phyloP scores from a whole-genome alignment of 2,797 vertebrate genomes.

The Bryconaethiops microstoma region DNA sequence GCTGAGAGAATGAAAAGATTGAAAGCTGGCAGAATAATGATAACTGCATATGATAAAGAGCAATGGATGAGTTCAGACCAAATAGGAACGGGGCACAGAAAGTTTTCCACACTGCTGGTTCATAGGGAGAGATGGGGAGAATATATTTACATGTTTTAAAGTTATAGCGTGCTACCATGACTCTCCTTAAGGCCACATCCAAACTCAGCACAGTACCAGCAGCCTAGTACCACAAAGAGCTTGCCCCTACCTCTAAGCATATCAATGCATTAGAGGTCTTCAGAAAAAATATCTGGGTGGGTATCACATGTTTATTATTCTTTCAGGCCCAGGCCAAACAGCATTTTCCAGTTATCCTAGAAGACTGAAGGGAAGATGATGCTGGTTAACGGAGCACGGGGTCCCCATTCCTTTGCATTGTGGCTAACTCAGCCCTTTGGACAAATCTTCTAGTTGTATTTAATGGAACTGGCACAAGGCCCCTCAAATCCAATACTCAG shows the following conservation, averaged over 20 bases:
- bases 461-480: conserved; percentile 87
- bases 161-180: conserved; percentile 19
- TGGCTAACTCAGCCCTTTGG: conserved; percentile 75
- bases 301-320: conserved; percentile 36
- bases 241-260: conserved; percentile 20
- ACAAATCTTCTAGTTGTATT: conserved; percentile 77
- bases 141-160: conserved; percentile 44
- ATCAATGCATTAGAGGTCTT: conserved; percentile 25
- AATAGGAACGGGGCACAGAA: conserved; percentile 18
- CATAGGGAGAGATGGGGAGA: conserved; percentile 5
- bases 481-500: conserved; percentile 74
- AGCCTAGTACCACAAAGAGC: conserved; percentile 6
- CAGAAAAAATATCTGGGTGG: conserved; percentile 1
- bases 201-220: conserved; percentile 22
- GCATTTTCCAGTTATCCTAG: conserved; percentile 25
- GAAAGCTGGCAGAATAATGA: conserved; percentile 27
- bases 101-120: conserved; percentile 28
- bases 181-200: neutral
- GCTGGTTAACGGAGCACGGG: conserved; percentile 36
- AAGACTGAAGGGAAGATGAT: conserved; percentile 32
- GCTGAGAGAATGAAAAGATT: conserved; percentile 25
- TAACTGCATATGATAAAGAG: conserved; percentile 14
- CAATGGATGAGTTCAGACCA: neutral
- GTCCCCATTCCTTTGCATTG: conserved; percentile 72
- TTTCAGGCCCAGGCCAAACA: conserved; percentile 30